Base-by-base conservation (phyloP, 2,113 vertebrate genomes). In the Hymenochirus boettgeri region DNA sequence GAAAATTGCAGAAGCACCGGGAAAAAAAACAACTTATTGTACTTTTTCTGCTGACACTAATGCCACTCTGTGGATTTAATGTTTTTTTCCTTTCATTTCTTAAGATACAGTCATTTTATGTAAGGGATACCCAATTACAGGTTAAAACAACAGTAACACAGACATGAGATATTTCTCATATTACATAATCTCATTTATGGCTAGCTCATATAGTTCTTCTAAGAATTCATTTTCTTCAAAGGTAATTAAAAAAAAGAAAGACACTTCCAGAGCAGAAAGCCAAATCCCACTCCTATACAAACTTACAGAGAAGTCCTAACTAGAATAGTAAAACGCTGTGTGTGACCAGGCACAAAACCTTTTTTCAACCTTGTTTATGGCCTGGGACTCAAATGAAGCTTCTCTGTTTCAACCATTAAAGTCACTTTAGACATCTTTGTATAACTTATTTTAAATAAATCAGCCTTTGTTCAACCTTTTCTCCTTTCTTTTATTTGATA, bases 281-380 rank as follows among this genome's bases (percentile, higher is more conserved):
- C 46, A 69, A 45, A 27, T 52, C 9, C 17, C 17, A 15, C 3
- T 42, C 2, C n/a, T 4, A 58, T 48, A 33, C 25, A 51, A 59
- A 69, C 25, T 45, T 18, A 31, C 35, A 23, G 47, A 19, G 18
- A 57, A 35, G 12, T 12, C 18, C 27, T 57, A 18, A 13, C 23
- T 60, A 59, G 48, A 33, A 39, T 59, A 25, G 47, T 67, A 67
- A 58, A 67, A 58, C 56, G 39, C 56, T 67, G 65, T 54, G 50
- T 60, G 65, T 53, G 65, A 69, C 39, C 65, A 31, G 31, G 46
- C 24, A 69, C 17, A 12, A 9, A 47, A 57, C 24, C 48, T 19
- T 60, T 18, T 29, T 60, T 59, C 46, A n/a, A n/a, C 53, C 46
- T 47, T 51, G n/a, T 5, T 22, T 23, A 9, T 48, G 59, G 65